phyloP scores from a whole-genome alignment of 2,888 invertebrate genomes.

The Callimorpha dominula region DNA sequence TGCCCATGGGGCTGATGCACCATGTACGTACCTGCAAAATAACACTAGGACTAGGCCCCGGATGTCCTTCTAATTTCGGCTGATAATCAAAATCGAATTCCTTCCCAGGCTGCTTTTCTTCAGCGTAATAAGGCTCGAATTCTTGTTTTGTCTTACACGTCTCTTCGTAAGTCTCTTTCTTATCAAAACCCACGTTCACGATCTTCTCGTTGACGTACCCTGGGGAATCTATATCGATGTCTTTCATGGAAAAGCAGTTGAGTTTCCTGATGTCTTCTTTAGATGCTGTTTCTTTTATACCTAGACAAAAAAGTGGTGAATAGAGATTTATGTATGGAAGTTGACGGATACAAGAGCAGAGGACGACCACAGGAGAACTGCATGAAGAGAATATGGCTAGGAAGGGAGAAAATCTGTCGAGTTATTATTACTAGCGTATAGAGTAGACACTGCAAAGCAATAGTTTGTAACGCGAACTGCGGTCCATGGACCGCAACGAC shows the following conservation, averaged over 20 bases:
- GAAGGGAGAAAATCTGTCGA: too few species aligned
- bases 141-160: constrained; percentile 52
- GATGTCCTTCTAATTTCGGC: constrained; percentile 92
- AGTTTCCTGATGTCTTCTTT: constrained; percentile 66
- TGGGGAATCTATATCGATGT: constrained; percentile 74
- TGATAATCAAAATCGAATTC: constrained; percentile 95
- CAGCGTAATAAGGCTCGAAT: constrained; percentile 70
- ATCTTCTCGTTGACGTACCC: constrained; percentile 73
- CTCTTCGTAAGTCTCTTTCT: constrained; percentile 65
- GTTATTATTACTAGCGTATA: too few species aligned
- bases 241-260: constrained; percentile 82
- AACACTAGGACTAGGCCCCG: constrained; percentile 97
- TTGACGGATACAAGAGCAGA: too few species aligned
- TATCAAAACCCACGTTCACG: constrained; percentile 74
- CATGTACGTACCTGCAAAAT: constrained; percentile 89
- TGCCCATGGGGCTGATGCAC: too few species aligned
- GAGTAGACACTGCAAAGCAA: too few species aligned
- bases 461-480: too few species aligned
- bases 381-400: too few species aligned
- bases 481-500: too few species aligned
- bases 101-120: constrained; percentile 63
- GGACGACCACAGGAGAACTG: too few species aligned
- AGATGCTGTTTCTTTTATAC: constrained; percentile 33
- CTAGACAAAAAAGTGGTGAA: constrained; percentile 4
- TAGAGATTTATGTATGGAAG: too few species aligned